Percentiles rank a stretch among this genome's conserved stretches.
These are phyloP conservation scores for Tetranychus cinnabarinus DNA, from an alignment of 1,140 invertebrate species.

Conservation along the genomic window DNA sequence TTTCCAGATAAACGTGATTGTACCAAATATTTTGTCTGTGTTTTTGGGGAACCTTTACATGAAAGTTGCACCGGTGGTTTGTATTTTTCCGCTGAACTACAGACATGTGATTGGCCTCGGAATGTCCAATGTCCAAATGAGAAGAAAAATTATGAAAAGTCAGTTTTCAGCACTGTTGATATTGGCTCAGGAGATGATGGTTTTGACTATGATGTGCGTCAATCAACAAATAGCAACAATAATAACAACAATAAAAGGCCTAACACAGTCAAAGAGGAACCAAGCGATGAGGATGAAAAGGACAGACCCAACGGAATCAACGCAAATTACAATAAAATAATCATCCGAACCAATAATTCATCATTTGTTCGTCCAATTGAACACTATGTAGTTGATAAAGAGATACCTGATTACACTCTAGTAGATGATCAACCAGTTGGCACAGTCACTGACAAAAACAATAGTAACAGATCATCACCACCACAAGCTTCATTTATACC, in stretches of 20 bases:
- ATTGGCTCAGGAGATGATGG: neutral
- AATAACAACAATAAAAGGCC: neutral
- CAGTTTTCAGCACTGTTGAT: neutral
- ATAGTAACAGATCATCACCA: too few relatives aligned
- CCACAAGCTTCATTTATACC: too few relatives aligned
- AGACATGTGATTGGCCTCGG: slow-evolving; percentile 53
- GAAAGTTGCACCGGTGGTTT: slow-evolving; percentile 79
- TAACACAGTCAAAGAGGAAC: neutral
- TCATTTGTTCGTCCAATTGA: too few relatives aligned
- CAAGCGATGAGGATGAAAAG: neutral
- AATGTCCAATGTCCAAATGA: slow-evolving; percentile 33
- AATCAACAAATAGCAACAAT: neutral
- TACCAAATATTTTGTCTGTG: slow-evolving; percentile 75
- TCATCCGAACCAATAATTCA: too few relatives aligned
- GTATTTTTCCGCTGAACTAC: slow-evolving; percentile 39
- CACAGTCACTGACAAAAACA: too few relatives aligned
- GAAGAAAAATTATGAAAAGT: neutral
- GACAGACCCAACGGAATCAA: too few relatives aligned
- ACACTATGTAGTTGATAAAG: too few relatives aligned
- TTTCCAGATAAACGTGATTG: slow-evolving; percentile 73
- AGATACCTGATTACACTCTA: too few relatives aligned
- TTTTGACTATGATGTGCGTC: neutral
- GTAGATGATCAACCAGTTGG: too few relatives aligned
- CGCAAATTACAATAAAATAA: too few relatives aligned
- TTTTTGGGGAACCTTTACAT: slow-evolving; percentile 66